A percentile compares a stretch with the other conserved stretches of the same genome.
Evolutionary conservation across 2,797 vertebrate genomes (phyloP).

Genomic region (Hoplostethus mediterraneus): DNA sequence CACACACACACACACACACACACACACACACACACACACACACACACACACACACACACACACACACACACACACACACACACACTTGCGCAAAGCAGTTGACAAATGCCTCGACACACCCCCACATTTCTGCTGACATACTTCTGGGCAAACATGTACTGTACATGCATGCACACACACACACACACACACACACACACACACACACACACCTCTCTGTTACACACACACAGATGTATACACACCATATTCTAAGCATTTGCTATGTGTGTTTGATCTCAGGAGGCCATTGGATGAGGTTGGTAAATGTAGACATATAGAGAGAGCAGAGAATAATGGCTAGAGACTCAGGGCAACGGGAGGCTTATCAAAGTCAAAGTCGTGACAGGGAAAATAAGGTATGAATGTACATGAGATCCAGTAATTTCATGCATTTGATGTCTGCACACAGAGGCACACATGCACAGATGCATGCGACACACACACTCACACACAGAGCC

Average conservation of each 20-base stretch:
- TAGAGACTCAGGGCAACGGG: constrained; percentile 53
- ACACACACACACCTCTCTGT: no score
- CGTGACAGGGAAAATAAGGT: constrained; percentile 57
- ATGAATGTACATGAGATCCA: constrained; percentile 39
- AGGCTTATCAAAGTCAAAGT: constrained; percentile 64
- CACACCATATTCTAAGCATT: constrained; percentile 44
- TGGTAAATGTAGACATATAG: constrained; percentile 62
- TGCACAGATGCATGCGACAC: neutral
- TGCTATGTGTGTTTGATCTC: constrained; percentile 52
- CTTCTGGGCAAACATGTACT: constrained; percentile 21
- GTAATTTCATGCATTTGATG: constrained; percentile 31
- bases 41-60: neutral
- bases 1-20: neutral
- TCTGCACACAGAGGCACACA: neutral
- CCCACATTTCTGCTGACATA: constrained; percentile 30
- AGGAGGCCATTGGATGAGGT: constrained; percentile 52
- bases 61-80: no score
- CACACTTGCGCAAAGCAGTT: constrained; percentile 18
- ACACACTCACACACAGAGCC: constrained; percentile 18
- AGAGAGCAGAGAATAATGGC: constrained; percentile 46
- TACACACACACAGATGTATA: constrained; percentile 1
- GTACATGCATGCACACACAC: neutral
- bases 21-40: no score
- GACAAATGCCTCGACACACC: constrained; percentile 4
- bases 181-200: no score